A percentile compares a stretch with the other conserved stretches of the same genome.
phyloP scores from a whole-genome alignment of 2,888 invertebrate species.

The Zootermopsis nevadensis region DNA sequence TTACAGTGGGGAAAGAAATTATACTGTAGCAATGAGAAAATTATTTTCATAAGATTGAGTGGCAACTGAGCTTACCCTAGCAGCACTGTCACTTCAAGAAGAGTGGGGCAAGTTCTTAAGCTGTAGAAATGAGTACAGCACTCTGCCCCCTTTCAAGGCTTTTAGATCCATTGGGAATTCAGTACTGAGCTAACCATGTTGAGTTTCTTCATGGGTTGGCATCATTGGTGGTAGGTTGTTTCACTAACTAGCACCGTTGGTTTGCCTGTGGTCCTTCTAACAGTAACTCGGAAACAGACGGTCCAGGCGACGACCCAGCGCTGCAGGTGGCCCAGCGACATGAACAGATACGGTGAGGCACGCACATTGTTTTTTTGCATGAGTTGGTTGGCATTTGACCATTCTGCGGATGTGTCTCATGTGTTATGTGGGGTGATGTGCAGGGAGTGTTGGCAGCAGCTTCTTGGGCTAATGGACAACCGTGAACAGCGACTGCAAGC shows the following conservation, averaged over 20 bases:
- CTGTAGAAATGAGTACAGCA: too few relatives aligned
- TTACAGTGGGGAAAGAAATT: too few relatives aligned
- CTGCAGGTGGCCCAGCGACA: constrained; percentile 67
- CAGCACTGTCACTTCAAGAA: too few relatives aligned
- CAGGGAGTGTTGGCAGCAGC: constrained; percentile 87
- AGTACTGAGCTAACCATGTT: too few relatives aligned
- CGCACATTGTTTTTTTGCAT: not conserved
- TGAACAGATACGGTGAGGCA: constrained; percentile 65
- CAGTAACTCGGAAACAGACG: constrained; percentile 55
- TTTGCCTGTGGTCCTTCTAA: constrained; percentile 35
- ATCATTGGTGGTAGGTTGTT: constrained; percentile 20
- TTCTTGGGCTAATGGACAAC: constrained; percentile 87
- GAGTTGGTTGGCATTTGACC: not conserved
- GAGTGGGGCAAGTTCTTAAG: too few relatives aligned
- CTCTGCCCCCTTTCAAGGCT: too few relatives aligned
- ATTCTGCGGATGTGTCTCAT: not conserved
- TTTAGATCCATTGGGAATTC: too few relatives aligned
- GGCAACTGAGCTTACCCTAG: too few relatives aligned
- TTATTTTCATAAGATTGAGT: too few relatives aligned
- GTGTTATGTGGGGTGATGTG: constrained; percentile 49
- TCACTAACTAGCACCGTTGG: constrained; percentile 19
- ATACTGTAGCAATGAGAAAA: too few relatives aligned
- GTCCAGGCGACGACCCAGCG: constrained; percentile 65
- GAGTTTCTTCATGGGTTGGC: not conserved
- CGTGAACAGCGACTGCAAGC: constrained; percentile 89